Base-by-base conservation (phyloP, 2,113 vertebrate species). In the Bos javanicus region DNA sequence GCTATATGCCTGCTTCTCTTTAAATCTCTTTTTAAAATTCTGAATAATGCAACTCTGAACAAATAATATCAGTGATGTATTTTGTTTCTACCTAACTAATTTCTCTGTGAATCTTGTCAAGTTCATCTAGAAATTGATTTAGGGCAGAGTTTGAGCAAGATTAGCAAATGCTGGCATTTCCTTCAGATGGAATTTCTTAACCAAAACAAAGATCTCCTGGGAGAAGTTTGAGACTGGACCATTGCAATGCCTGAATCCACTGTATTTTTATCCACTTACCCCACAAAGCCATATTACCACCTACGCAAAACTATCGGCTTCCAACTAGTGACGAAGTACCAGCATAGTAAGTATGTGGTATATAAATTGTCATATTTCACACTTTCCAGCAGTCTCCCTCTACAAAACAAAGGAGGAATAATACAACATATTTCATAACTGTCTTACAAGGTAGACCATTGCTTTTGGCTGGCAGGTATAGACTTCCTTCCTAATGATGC, bases 181-280 rank as follows among this genome's bases (percentile, higher is more conserved):
- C 76, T 78, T 87, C 48, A 50, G 64, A 74, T 15, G 60, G 71
- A 78, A 54, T 54, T 82, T 67, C 30, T 86, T 50, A 90, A 81
- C 50, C 60, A 3, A 46, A 83, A 67, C 16, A 39, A 52, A 91
- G 33, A 78, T 26, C 64, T 33, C 2, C 0, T 39, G 30, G 39
- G 57, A 26, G 23, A 46, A 59, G 23, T 26, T 48, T 11, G 26
- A 92, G 46, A 33, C 23, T 7, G 30, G 30, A 30, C 5, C 6
- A 0, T 28, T 39, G 10, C 33, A 64, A 23, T 26, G 11, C 2
- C 9, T 10, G 26, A 21, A 33, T 48, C 43, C 19, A 36, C 7
- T 17, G 16, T 15, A 4, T 57, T 46, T 11, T 57, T 33, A 67
- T 48, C 48, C 33, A 16, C 5, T 1, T 56, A 14, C 0, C 23